These are phyloP conservation scores for Vesta saturnalis DNA, from an alignment of 2,888 invertebrate genomes.

Conservation along the genomic window DNA sequence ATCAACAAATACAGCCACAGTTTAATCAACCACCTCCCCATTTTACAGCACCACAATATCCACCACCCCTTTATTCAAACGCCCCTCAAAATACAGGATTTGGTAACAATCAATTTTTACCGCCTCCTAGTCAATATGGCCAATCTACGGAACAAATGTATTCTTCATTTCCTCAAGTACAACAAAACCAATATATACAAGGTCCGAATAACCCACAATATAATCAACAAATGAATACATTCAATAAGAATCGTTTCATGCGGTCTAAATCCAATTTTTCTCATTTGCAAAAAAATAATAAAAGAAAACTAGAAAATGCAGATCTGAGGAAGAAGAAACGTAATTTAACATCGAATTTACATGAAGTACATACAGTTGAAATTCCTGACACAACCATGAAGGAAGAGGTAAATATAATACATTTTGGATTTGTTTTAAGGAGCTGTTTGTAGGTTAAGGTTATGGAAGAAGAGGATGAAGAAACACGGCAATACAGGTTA, in stretches of 20 bases:
- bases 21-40: constrained; percentile 24
- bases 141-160: constrained; percentile 7
- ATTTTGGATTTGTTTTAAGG: neutral
- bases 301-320: constrained; percentile 35
- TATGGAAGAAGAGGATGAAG: constrained; percentile 63
- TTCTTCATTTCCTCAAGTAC: neutral
- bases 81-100: constrained; percentile 4
- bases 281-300: constrained; percentile 8
- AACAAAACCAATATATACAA: neutral
- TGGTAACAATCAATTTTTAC: constrained; percentile 13
- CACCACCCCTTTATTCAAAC: neutral
- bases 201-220: neutral
- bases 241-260: constrained; percentile 10
- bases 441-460: neutral
- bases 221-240: constrained; percentile 21
- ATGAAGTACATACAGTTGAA: constrained; percentile 46
- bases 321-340: constrained; percentile 42
- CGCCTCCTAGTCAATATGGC: constrained; percentile 18
- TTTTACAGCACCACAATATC: neutral
- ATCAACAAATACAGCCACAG: constrained; percentile 13
- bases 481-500: constrained; percentile 62
- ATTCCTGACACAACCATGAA: constrained; percentile 40
- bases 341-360: constrained; percentile 43
- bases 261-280: constrained; percentile 12
- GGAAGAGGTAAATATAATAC: constrained; percentile 19